A percentile compares a stretch with the other conserved stretches of the same genome.
These are phyloP conservation scores for Eutolmus rufibarbis DNA, from an alignment of 2,888 invertebrate species.

Conservation along the genomic window DNA sequence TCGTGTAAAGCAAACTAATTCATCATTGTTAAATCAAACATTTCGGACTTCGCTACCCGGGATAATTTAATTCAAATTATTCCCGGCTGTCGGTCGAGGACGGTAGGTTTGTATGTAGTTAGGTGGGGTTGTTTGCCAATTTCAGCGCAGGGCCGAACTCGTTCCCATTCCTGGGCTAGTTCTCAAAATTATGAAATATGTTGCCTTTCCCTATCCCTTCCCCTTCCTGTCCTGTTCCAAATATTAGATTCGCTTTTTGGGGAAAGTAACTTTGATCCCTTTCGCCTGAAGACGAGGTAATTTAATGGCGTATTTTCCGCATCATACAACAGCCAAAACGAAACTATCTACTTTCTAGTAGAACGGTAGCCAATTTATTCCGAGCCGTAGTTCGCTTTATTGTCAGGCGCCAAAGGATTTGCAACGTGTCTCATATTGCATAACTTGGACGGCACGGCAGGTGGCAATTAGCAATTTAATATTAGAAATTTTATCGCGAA, in stretches of 20 bases:
- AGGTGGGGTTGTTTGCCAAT: background rate
- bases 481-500: background rate
- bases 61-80: conserved; percentile 6
- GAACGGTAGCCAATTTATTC: background rate
- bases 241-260: background rate
- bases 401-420: background rate
- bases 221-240: background rate
- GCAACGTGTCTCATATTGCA: background rate
- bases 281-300: background rate
- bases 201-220: background rate
- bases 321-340: background rate
- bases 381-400: background rate
- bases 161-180: background rate
- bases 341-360: background rate
- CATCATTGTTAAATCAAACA: conserved; percentile 3
- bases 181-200: background rate
- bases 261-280: background rate
- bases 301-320: background rate
- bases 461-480: background rate
- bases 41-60: background rate
- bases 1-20: conserved; percentile 9
- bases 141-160: background rate
- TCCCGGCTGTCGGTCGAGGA: background rate
- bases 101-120: background rate
- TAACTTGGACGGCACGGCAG: background rate